phyloP scores from a whole-genome alignment of 30 jellyfish, hydroid and myxozoan genomes.

The Aurelia coerulea region DNA sequence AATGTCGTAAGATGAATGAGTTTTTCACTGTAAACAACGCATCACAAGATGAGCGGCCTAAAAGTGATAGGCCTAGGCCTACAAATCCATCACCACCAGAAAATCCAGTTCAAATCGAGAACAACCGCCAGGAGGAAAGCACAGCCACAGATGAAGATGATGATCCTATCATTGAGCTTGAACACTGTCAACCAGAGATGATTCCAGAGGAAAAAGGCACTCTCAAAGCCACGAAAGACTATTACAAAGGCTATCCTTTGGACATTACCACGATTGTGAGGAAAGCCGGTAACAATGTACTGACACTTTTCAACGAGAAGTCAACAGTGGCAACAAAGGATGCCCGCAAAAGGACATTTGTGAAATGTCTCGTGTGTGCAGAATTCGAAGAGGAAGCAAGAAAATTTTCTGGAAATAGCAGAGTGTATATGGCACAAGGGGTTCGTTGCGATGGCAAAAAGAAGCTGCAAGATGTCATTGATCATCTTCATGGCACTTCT shows the following conservation, averaged over 20 bases:
- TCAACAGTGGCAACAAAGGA: slow-evolving; percentile 27
- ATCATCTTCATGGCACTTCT: slow-evolving; percentile 46
- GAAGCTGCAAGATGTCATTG: slow-evolving; percentile 46
- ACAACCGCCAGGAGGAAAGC: no score
- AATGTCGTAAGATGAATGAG: no score
- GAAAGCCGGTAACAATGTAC: slow-evolving; percentile 32
- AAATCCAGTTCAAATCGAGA: no score
- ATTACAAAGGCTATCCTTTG: slow-evolving; percentile 15
- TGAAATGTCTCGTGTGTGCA: slow-evolving; percentile 51
- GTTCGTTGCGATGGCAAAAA: slow-evolving; percentile 52
- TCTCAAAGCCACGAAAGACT: slow-evolving; percentile 11
- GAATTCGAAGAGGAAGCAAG: slow-evolving; percentile 58
- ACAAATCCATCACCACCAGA: no score
- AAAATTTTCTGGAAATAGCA: slow-evolving; percentile 45
- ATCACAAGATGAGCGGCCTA: no score
- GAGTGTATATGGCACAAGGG: slow-evolving; percentile 46
- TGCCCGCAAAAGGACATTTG: slow-evolving; percentile 40
- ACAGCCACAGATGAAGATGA: no score
- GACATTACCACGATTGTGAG: slow-evolving; percentile 10
- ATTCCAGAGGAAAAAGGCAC: no score
- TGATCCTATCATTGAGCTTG: no score
- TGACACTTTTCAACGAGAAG: slow-evolving; percentile 20
- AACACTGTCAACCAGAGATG: no score
- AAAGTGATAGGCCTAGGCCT: no score
- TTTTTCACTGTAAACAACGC: no score